phyloP scores from a whole-genome alignment of 1,140 invertebrate genomes.

The Oncopeltus fasciatus region DNA sequence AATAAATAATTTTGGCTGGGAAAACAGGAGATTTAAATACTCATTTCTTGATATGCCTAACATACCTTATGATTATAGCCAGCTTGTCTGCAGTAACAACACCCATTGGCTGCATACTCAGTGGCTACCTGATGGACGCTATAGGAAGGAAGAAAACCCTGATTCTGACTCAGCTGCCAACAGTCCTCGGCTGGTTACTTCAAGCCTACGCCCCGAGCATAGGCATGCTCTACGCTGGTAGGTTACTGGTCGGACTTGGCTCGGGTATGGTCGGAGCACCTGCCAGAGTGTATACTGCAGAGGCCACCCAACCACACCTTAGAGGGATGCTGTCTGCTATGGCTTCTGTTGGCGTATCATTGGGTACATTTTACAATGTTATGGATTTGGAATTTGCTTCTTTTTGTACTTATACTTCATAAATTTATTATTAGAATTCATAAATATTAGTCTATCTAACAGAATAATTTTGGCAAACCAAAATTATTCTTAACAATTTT shows the following conservation, averaged over 20 bases:
- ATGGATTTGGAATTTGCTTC: no score
- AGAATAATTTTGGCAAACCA: no score
- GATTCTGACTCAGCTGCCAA: constrained; percentile 50
- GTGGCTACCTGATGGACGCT: constrained; percentile 54
- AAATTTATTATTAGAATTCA: no score
- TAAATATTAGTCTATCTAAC: no score
- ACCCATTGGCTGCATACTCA: constrained; percentile 51
- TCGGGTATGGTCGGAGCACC: constrained; percentile 56
- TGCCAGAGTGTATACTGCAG: constrained; percentile 48
- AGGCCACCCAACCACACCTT: constrained; percentile 51
- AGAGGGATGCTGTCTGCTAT: constrained; percentile 48
- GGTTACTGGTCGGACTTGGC: constrained; percentile 44
- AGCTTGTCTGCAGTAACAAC: constrained; percentile 55
- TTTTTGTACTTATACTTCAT: no score
- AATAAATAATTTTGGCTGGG: no score
- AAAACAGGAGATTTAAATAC: no score
- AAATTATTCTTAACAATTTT: no score
- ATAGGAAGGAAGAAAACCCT: constrained; percentile 48
- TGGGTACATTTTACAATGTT: no score
- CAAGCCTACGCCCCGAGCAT: constrained; percentile 42
- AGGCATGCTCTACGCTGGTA: constrained; percentile 44
- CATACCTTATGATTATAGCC: constrained; percentile 34
- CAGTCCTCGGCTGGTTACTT: constrained; percentile 51
- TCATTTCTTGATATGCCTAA: no score
- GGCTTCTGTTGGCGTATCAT: constrained; percentile 37